These are phyloP conservation scores for Salmo trutta DNA, from an alignment of 2,797 vertebrate genomes.

Conservation along the genomic window DNA sequence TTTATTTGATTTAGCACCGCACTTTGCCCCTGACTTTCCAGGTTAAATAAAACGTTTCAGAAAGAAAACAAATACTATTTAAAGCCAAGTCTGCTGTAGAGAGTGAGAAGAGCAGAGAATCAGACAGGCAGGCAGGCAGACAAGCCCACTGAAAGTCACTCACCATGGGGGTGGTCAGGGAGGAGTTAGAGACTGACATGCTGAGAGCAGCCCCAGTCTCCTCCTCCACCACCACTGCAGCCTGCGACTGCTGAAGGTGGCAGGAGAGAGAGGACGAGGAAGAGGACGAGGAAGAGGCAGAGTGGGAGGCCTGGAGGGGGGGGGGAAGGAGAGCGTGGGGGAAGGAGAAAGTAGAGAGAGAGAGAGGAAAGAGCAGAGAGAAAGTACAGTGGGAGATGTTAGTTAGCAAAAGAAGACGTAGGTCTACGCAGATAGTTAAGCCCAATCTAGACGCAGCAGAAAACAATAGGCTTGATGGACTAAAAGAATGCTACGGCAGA, in stretches of 20 bases:
- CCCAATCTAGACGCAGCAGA: background rate
- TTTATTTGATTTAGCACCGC: too few relatives aligned
- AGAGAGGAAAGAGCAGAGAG: slow-evolving; percentile 45
- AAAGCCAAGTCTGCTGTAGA: background rate
- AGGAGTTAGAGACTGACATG: slow-evolving; percentile 87
- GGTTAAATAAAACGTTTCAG: background rate
- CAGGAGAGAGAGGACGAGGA: slow-evolving; percentile 79
- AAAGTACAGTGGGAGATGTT: background rate
- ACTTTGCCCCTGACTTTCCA: too few relatives aligned
- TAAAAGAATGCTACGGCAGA: background rate
- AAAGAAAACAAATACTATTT: background rate
- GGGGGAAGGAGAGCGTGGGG: background rate
- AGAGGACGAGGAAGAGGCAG: slow-evolving; percentile 39
- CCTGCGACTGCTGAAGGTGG: slow-evolving; percentile 81
- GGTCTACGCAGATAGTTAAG: background rate
- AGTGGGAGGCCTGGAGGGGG: background rate
- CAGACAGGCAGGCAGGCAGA: background rate
- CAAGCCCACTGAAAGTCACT: slow-evolving; percentile 59
- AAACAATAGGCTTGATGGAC: background rate
- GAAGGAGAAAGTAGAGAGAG: slow-evolving; percentile 44
- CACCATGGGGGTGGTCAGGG: slow-evolving; percentile 84
- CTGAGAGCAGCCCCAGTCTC: slow-evolving; percentile 79
- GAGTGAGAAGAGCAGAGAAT: background rate
- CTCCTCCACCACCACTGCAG: slow-evolving; percentile 73
- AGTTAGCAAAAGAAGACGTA: background rate